A percentile compares a stretch with the other conserved stretches of the same genome.
Conservation (phyloP, 2,797 vertebrate genomes). For the Sylvilagus floridanus region DNA sequence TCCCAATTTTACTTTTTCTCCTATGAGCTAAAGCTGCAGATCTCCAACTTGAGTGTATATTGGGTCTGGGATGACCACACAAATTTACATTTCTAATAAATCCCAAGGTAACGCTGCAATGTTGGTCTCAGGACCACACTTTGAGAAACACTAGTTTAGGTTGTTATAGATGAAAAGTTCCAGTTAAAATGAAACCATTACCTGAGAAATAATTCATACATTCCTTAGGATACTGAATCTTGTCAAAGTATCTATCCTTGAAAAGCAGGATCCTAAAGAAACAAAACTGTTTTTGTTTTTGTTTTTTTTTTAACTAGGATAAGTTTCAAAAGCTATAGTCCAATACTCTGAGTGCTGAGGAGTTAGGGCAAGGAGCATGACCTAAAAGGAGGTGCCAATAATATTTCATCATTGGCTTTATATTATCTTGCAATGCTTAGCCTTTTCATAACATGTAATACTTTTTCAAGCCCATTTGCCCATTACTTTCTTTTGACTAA, state of each 20-base stretch:
- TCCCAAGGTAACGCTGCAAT: background rate
- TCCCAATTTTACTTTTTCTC: constrained; percentile 16
- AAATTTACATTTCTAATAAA: constrained; percentile 31
- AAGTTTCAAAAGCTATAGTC: constrained; percentile 4
- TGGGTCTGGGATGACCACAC: background rate
- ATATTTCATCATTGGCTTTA: background rate
- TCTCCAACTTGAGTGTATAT: background rate
- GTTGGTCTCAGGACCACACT: background rate
- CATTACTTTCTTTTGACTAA: background rate
- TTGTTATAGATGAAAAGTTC: background rate
- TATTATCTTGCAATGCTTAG: background rate
- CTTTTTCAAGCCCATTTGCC: constrained; percentile 26
- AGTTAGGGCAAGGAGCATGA: background rate
- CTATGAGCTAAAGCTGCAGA: background rate
- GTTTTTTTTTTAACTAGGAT: background rate
- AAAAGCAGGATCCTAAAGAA: constrained; percentile 45
- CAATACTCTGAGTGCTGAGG: background rate
- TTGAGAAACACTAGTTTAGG: background rate
- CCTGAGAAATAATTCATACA: background rate
- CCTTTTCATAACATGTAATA: constrained; percentile 27
- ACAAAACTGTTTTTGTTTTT: background rate
- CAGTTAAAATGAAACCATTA: constrained; percentile 19
- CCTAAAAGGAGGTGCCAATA: background rate
- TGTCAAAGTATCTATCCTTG: background rate
- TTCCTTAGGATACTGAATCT: background rate